Base-by-base conservation (phyloP, 2,888 invertebrate genomes). In the Caenorhabditis panamensis region DNA sequence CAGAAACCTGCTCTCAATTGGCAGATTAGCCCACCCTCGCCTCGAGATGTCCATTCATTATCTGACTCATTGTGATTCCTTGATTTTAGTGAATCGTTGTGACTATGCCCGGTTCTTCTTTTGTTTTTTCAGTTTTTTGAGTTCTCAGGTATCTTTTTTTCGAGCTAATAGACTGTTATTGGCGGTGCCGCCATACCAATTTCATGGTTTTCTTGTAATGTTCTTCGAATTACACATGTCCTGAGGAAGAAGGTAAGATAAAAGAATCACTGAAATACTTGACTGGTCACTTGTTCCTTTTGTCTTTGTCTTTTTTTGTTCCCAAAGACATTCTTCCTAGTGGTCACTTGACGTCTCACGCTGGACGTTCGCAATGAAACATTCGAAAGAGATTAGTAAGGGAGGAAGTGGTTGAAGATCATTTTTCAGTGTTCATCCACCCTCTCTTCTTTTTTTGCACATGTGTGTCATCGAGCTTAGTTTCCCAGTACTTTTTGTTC, bases 351-450 rank as follows among this genome's bases (percentile, higher is more conserved):
- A 18, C 18, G 47, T 62, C 49, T 28, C 41, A 41, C 56, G 54
- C 44, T 44, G 56, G 44, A 56, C 58, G 58, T 68, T 68, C 58
- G 31, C 9, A 9, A 31, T 6, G 58, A 58, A 68, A 68, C 58
- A 68, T 58, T 58, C 8, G n/a, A 24, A 68, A 58, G 36, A 68
- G 47, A 58, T 58, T 58, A 68, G 68, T 58, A n/a, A n/a, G n/a
- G 36, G 54, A 24, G 28, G 22, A 56, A 56, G 28, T 22, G 44
- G 47, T 67, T 54, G 18, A 66, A 66, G 58, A 68, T 68, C 56
- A 68, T 22, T 13, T 41, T 56, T 54, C 28, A 56, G 56, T 22
- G 28, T 67, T 56, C 56, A 44, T 31, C 58, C 68, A 20, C 68
- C 24, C 41, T 58, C 37, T 8, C 44, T 24, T 68, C 31, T 36